A percentile compares a stretch with the other conserved stretches of the same genome.
phyloP scores from a whole-genome alignment of 35 echinoderm and acorn worm species.

The Amphiura filiformis region DNA sequence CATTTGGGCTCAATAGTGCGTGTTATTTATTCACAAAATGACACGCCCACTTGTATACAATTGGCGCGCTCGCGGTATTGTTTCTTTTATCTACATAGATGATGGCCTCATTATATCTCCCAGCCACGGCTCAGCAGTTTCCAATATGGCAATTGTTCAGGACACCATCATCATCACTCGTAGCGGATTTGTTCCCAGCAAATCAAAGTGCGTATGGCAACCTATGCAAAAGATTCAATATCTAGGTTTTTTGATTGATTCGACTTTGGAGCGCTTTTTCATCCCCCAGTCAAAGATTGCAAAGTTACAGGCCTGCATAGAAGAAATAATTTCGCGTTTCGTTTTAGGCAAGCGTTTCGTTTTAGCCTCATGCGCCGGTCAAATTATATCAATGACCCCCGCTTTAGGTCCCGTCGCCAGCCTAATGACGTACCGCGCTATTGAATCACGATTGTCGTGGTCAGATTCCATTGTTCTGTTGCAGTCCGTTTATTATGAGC shows the following conservation, averaged over 20 bases:
- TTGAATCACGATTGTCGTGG: slow-evolving; percentile 18
- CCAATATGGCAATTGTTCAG: not conserved
- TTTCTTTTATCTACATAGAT: slow-evolving; percentile 26
- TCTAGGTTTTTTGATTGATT: slow-evolving; percentile 18
- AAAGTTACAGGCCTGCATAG: not conserved
- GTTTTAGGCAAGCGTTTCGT: no score
- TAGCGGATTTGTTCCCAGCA: slow-evolving; percentile 18
- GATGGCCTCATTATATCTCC: slow-evolving; percentile 16
- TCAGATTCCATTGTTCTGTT: not conserved
- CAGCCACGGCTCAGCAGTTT: not conserved
- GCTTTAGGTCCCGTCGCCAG: slow-evolving; percentile 13
- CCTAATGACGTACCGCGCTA: slow-evolving; percentile 10
- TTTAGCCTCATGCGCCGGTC: slow-evolving; percentile 13
- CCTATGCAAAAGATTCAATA: not conserved
- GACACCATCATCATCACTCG: not conserved
- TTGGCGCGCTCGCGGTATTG: slow-evolving; percentile 11
- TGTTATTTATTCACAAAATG: slow-evolving; percentile 30
- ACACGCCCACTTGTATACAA: not conserved
- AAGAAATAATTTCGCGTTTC: no score
- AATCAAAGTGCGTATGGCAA: slow-evolving; percentile 16
- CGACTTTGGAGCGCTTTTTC: not conserved
- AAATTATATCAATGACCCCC: slow-evolving; percentile 10
- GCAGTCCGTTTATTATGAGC: not conserved
- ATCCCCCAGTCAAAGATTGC: not conserved
- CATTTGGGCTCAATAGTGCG: slow-evolving; percentile 2